Percentiles rank a stretch among this genome's conserved stretches.
Evolutionary conservation across 2,888 invertebrate genomes (phyloP).

Genomic region (Helicoverpa assulta): DNA sequence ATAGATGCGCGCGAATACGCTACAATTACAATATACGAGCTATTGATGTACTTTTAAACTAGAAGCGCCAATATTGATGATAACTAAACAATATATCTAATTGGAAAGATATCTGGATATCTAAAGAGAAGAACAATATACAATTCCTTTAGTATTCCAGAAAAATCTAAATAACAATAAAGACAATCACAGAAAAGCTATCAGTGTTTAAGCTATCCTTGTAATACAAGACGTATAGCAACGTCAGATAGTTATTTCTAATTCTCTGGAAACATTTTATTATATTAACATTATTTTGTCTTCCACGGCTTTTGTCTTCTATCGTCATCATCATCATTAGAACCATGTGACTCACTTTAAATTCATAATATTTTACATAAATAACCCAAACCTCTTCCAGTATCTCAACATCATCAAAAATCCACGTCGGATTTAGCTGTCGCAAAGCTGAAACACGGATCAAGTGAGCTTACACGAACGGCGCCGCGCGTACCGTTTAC

Average conservation of each 20-base stretch:
- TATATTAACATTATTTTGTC: too few relatives aligned
- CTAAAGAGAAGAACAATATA: not conserved
- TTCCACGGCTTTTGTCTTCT: too few relatives aligned
- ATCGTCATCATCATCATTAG: too few relatives aligned
- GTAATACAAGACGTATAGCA: too few relatives aligned
- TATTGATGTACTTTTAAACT: slow-evolving; percentile 52
- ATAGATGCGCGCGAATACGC: slow-evolving; percentile 80
- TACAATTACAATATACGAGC: slow-evolving; percentile 75
- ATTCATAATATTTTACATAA: too few relatives aligned
- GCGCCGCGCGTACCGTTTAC: slow-evolving; percentile 79
- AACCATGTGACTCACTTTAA: too few relatives aligned
- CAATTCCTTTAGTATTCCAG: not conserved
- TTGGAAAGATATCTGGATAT: too few relatives aligned
- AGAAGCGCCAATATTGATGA: slow-evolving; percentile 26
- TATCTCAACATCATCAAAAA: slow-evolving; percentile 58
- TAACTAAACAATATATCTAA: not conserved
- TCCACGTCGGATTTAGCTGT: slow-evolving; percentile 82
- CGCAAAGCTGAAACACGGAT: slow-evolving; percentile 85
- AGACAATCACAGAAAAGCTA: too few relatives aligned
- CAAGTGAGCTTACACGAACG: slow-evolving; percentile 81
- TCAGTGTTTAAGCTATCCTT: not conserved
- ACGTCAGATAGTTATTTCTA: too few relatives aligned
- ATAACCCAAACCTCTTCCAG: slow-evolving; percentile 55
- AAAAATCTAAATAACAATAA: too few relatives aligned
- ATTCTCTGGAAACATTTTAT: too few relatives aligned